A percentile compares a stretch with the other conserved stretches of the same genome.
Conservation (phyloP, 2,113 vertebrate genomes). For the Rhadina sibilatrix region DNA sequence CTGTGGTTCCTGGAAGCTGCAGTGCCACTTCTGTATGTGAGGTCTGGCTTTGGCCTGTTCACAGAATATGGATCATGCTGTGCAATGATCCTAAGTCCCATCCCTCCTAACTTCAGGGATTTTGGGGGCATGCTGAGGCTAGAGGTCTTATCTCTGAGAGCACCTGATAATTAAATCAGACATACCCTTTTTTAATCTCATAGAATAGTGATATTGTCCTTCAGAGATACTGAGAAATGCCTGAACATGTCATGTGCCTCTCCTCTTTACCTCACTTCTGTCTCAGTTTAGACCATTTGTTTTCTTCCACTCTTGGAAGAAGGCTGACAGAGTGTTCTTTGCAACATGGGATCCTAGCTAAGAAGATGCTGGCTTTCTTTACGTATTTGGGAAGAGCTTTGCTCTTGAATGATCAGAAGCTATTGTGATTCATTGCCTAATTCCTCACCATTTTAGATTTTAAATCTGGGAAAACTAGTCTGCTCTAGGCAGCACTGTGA, state of each 20-base stretch:
- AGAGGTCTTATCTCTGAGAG: not conserved
- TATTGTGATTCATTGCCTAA: not conserved
- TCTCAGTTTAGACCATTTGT: not conserved
- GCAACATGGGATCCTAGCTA: not conserved
- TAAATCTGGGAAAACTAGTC: not conserved
- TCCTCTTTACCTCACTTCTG: not conserved
- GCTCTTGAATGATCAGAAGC: not conserved
- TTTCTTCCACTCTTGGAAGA: not conserved
- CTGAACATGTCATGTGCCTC: not conserved
- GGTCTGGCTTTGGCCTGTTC: not conserved
- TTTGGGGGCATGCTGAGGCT: not conserved
- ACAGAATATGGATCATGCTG: not conserved
- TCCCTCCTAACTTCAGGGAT: not conserved
- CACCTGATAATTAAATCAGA: not conserved
- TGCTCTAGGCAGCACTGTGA: not conserved
- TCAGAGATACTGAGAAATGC: not conserved
- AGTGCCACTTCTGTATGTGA: not conserved
- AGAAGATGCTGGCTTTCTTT: not conserved
- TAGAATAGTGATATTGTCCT: not conserved
- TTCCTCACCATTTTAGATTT: not conserved
- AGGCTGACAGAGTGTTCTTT: not conserved
- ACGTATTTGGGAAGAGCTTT: not conserved
- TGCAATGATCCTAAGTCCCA: not conserved
- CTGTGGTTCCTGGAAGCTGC: conserved; percentile 30
- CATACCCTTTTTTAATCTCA: not conserved